Evolutionary conservation across 2,888 invertebrate genomes (phyloP).

Genomic region (Leptinotarsa peninsularis): DNA sequence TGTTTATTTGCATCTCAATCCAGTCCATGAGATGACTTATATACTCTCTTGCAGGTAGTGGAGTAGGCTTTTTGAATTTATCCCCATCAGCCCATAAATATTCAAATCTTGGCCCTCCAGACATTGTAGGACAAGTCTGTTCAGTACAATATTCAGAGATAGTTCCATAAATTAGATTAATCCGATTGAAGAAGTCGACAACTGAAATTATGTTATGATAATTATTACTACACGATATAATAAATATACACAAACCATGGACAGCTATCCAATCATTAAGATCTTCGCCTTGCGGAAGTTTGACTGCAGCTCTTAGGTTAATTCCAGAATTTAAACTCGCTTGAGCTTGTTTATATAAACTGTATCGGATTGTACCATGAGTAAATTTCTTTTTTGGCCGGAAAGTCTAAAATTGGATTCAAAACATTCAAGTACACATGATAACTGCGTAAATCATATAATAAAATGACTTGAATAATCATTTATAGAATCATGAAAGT

Average conservation of each 20-base stretch:
- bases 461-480: slow-evolving; percentile 19
- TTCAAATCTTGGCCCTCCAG: slow-evolving; percentile 89
- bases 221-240: neutral
- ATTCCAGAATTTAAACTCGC: slow-evolving; percentile 91
- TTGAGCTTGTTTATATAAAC: slow-evolving; percentile 90
- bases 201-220: slow-evolving; percentile 69
- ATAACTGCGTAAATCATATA: slow-evolving; percentile 14
- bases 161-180: slow-evolving; percentile 92
- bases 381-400: slow-evolving; percentile 89
- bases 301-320: slow-evolving; percentile 84
- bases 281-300: slow-evolving; percentile 85
- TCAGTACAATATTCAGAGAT: slow-evolving; percentile 87
- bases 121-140: slow-evolving; percentile 89
- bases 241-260: slow-evolving; percentile 73
- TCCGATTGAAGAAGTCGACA: slow-evolving; percentile 94
- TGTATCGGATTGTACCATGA: slow-evolving; percentile 87
- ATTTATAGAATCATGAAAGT: neutral
- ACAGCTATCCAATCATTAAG: slow-evolving; percentile 93
- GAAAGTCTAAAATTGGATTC: slow-evolving; percentile 78
- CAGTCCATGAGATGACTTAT: slow-evolving; percentile 89
- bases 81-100: slow-evolving; percentile 92
- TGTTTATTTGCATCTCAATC: slow-evolving; percentile 91
- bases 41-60: slow-evolving; percentile 86
- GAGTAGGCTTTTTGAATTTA: slow-evolving; percentile 82
- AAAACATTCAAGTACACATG: slow-evolving; percentile 3